A percentile compares a stretch with the other conserved stretches of the same genome.
phyloP scores from a whole-genome alignment of 2,797 vertebrate species.

The Sitta carolinensis region DNA sequence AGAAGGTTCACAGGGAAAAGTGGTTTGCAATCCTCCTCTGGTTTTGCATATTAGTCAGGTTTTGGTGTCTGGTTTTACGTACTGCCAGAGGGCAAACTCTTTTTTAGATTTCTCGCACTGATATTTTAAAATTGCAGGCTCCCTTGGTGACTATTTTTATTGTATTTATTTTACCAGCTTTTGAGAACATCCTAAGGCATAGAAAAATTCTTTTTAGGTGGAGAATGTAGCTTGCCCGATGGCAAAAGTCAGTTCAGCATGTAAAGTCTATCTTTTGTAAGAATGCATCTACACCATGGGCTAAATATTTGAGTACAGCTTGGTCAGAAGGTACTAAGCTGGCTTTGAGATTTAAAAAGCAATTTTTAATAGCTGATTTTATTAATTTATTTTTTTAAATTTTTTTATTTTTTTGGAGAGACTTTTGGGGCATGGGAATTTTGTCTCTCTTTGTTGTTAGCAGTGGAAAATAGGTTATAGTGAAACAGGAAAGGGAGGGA shows the following conservation, averaged over 20 bases:
- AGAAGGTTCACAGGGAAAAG: conserved; percentile 58
- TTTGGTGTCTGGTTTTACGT: conserved; percentile 64
- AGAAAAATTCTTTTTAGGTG: conserved; percentile 63
- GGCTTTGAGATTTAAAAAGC: conserved; percentile 17
- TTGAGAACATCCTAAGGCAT: conserved; percentile 61
- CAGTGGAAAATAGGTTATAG: conserved; percentile 22
- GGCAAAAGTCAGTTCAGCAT: conserved; percentile 50
- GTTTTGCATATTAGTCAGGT: conserved; percentile 63
- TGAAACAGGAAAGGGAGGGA: conserved; percentile 16
- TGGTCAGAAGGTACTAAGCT: conserved; percentile 5
- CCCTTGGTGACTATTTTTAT: conserved; percentile 53
- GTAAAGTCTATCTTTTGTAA: conserved; percentile 45
- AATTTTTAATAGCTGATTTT: background rate
- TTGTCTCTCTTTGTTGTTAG: background rate
- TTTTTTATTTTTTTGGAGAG: background rate
- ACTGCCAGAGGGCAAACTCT: conserved; percentile 47
- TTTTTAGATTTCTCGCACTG: conserved; percentile 66
- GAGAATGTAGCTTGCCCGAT: conserved; percentile 23
- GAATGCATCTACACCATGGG: conserved; percentile 8
- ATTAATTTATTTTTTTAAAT: background rate
- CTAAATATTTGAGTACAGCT: background rate
- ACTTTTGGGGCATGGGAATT: conserved; percentile 37
- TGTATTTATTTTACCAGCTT: conserved; percentile 54
- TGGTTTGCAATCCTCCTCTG: conserved; percentile 42
- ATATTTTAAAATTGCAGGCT: conserved; percentile 68